phyloP scores from a whole-genome alignment of 2,888 invertebrate species.

The Cepaea hortensis region DNA sequence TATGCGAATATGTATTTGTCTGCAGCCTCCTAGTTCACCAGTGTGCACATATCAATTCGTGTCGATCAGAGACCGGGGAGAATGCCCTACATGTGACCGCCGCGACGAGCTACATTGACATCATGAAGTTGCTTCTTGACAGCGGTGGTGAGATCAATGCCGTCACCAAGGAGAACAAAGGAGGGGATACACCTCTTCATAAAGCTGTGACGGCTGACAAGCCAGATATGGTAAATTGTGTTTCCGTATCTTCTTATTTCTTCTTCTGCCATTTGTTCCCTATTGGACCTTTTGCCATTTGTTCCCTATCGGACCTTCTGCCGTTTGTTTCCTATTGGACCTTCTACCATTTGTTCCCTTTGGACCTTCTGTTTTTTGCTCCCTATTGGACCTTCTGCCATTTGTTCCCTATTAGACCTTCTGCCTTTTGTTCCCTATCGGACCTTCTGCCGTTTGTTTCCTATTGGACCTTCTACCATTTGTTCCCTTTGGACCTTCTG shows the following conservation, averaged over 20 bases:
- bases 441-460: no score
- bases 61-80: constrained; percentile 39
- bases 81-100: constrained; percentile 50
- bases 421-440: no score
- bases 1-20: not conserved
- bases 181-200: constrained; percentile 41
- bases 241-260: no score
- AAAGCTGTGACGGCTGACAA: constrained; percentile 31
- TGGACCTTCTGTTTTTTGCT: no score
- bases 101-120: constrained; percentile 15
- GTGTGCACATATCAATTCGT: constrained; percentile 40
- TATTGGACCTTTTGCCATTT: not conserved
- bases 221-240: constrained; percentile 37
- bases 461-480: no score
- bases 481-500: no score
- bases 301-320: not conserved
- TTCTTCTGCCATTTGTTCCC: not conserved
- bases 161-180: not conserved
- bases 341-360: not conserved
- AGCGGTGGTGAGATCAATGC: constrained; percentile 44
- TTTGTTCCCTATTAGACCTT: no score
- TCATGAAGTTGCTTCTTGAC: constrained; percentile 47
- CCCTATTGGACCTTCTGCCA: no score
- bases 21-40: constrained; percentile 31
- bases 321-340: no score